phyloP scores from a whole-genome alignment of 2,888 invertebrate genomes.

The Coenonympha arcania region DNA sequence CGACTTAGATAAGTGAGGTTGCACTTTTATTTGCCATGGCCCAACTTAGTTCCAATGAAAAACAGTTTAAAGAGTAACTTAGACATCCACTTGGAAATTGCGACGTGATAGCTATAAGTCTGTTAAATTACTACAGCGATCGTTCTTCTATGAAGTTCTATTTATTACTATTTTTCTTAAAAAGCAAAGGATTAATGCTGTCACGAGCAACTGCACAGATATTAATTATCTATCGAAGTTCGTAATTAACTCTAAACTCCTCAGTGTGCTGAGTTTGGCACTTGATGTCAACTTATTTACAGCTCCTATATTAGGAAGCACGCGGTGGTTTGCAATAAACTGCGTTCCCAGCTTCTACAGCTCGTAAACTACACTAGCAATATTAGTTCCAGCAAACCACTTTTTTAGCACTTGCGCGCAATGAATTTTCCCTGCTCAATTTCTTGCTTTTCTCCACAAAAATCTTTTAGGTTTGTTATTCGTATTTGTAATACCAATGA shows the following conservation, averaged over 20 bases:
- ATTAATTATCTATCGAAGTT: constrained; percentile 62
- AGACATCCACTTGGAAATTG: background rate
- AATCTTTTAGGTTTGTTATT: background rate
- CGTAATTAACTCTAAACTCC: constrained; percentile 63
- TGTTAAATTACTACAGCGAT: too few relatives aligned
- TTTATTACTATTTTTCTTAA: constrained; percentile 8
- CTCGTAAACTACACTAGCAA: constrained; percentile 19
- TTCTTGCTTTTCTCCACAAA: background rate
- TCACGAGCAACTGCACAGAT: constrained; percentile 29
- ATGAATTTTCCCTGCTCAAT: background rate
- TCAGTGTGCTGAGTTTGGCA: constrained; percentile 56
- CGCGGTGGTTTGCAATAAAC: constrained; percentile 25
- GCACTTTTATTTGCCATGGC: too few relatives aligned
- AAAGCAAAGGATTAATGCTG: constrained; percentile 13
- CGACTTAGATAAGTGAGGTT: too few relatives aligned
- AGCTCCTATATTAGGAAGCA: constrained; percentile 46
- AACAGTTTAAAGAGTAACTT: too few relatives aligned
- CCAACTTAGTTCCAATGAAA: too few relatives aligned
- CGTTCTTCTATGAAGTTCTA: constrained; percentile 3
- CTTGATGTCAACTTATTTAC: constrained; percentile 46
- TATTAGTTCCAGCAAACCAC: constrained; percentile 22
- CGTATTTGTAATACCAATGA: too few relatives aligned
- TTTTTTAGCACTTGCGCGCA: constrained; percentile 10
- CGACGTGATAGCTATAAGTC: background rate
- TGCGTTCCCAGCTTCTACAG: constrained; percentile 20